Percentiles rank a stretch among this genome's conserved stretches.
phyloP scores from a whole-genome alignment of 2,113 vertebrate genomes.

The Candoia aspera region DNA sequence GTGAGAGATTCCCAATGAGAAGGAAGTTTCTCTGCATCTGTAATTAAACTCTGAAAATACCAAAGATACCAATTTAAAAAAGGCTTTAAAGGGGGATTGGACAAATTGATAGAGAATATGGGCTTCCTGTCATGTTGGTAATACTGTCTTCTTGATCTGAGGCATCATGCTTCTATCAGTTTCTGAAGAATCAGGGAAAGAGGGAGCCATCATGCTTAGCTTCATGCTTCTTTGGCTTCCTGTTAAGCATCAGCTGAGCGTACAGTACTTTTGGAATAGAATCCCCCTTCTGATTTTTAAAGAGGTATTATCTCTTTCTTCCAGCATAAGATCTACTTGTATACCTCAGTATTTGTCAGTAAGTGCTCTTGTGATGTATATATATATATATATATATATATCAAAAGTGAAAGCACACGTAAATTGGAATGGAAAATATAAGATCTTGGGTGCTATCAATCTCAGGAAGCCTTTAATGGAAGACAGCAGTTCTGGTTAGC shows the following conservation, averaged over 20 bases:
- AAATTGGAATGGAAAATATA: not conserved
- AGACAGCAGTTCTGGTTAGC: not conserved
- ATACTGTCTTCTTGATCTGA: too few species aligned
- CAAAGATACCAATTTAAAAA: not conserved
- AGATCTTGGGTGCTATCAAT: not conserved
- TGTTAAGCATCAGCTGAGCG: not conserved
- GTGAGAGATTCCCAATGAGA: not conserved
- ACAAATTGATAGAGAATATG: too few species aligned
- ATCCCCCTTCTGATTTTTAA: not conserved
- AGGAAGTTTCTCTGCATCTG: not conserved
- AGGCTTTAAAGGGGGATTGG: not conserved
- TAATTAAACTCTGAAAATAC: not conserved
- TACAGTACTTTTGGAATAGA: not conserved
- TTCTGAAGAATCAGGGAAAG: not conserved
- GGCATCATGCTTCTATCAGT: too few species aligned
- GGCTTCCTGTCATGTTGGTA: too few species aligned
- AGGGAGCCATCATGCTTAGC: not conserved
- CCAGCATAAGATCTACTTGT: not conserved
- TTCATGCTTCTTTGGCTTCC: not conserved
- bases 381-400: too few species aligned
- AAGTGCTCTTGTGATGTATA: not conserved
- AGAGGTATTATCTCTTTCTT: not conserved
- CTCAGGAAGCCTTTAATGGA: not conserved
- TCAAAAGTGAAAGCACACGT: not conserved
- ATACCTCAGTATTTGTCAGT: not conserved